Evolutionary conservation across 2,888 invertebrate genomes (phyloP), one percentile per base, ranked within the genome.

Genomic region (Eulithis testata): DNA sequence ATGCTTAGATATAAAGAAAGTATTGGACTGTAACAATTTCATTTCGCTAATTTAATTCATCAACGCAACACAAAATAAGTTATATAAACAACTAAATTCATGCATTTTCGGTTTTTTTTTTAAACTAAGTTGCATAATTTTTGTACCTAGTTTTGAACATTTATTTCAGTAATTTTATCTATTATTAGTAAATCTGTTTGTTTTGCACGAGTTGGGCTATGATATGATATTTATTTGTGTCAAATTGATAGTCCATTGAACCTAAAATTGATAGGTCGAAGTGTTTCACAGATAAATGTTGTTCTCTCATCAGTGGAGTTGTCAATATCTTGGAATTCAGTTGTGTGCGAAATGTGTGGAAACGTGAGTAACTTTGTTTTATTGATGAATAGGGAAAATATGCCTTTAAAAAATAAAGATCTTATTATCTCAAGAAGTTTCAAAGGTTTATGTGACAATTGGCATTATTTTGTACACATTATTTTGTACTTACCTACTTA

Each of bases 1-100:
- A 65, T 71, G 68, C 40, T 40, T 67, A 76, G 71, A 78, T 85
- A 84, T 79, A 85, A 77, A 80, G 69, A 55, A 73, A 69, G 69
- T 68, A 77, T 43, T 68, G 50, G 73, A 75, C 60, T 77, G 78
- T 79, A 79, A 76, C 64, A 58, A 52, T 43, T 68, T 52, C 76
- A 81, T 75, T 76, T 65, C 1, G 43, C 66, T 64, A 70, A 63
- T 71, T 71, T 64, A 70, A 63, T 71, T 71, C 71, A 66, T 71
- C 71, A 66, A 72, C 60, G 21, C 8, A 12, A n/a, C 11, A 21
- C 21, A 21, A 21, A 9, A 12, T 7, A 49, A 11, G 11, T 49
- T 49, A 49, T 49, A 31, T 31, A 31, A 31, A 31, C 31, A 31
- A 31, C 31, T 21, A 21, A 21, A 1, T 21, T 21, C 21, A 2